These are phyloP conservation scores for Frankliniella intonsa DNA, from an alignment of 2,888 invertebrate species.

Conservation along the genomic window DNA sequence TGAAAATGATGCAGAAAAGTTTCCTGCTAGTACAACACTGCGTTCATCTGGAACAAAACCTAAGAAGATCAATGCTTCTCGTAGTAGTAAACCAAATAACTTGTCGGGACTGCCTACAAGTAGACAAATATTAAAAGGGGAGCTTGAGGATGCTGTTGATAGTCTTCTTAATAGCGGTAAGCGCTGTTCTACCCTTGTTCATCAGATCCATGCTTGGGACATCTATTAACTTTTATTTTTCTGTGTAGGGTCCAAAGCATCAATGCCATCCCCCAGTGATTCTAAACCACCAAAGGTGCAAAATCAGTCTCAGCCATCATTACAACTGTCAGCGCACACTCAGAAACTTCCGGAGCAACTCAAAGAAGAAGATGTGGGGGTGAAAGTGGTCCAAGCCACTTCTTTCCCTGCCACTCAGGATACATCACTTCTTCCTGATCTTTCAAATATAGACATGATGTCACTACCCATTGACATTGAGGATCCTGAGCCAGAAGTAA, in stretches of 20 bases:
- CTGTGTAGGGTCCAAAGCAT: background rate
- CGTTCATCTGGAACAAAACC: background rate
- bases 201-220: background rate
- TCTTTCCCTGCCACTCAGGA: conserved; percentile 28
- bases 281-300: background rate
- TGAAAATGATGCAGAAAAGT: conserved; percentile 36
- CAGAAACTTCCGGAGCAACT: background rate
- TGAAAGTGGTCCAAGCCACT: conserved; percentile 1
- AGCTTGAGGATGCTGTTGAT: conserved; percentile 15
- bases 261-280: conserved; percentile 17
- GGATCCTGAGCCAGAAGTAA: conserved; percentile 50
- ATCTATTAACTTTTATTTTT: background rate
- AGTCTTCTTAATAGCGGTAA: background rate
- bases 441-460: conserved; percentile 69
- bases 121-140: background rate
- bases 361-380: conserved; percentile 24
- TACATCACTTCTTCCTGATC: conserved; percentile 44
- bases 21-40: conserved; percentile 29
- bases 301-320: background rate
- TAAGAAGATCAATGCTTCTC: background rate
- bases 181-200: background rate
- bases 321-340: background rate
- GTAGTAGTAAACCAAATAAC: background rate
- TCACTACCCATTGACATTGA: conserved; percentile 69
- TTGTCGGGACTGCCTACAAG: background rate